These are phyloP conservation scores for Misgurnus mizolepis DNA, from an alignment of 2,113 vertebrate species.

Conservation along the genomic window DNA sequence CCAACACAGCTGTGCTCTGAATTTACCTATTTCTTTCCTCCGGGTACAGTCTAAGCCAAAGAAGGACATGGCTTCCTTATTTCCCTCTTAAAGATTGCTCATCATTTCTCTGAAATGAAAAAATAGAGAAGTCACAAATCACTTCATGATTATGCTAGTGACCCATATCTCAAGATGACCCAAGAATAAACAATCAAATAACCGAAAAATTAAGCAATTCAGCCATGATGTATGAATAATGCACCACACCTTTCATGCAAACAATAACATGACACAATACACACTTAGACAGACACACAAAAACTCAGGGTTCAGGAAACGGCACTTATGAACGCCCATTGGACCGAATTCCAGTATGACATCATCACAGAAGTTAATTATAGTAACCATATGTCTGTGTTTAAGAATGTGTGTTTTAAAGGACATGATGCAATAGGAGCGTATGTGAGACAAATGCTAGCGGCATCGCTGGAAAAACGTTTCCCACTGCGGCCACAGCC, in stretches of 20 bases:
- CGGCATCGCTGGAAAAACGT: neutral
- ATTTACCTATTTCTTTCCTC: constrained; percentile 78
- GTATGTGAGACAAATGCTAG: constrained; percentile 17
- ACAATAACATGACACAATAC: neutral
- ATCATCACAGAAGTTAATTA: constrained; percentile 64
- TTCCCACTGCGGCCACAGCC: neutral
- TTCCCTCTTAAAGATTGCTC: constrained; percentile 64
- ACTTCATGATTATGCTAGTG: neutral
- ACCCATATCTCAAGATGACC: too few relatives aligned
- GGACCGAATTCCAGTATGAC: constrained; percentile 56
- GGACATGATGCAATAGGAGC: neutral
- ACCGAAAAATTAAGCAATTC: neutral
- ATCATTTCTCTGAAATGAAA: constrained; percentile 70
- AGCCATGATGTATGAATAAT: neutral
- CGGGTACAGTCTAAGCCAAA: constrained; percentile 76
- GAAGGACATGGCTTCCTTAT: constrained; percentile 78
- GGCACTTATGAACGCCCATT: constrained; percentile 28
- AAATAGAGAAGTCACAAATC: constrained; percentile 8
- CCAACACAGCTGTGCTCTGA: neutral
- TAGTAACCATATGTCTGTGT: constrained; percentile 61
- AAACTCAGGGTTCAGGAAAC: constrained; percentile 46
- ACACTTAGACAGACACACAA: constrained; percentile 36
- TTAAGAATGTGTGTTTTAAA: constrained; percentile 64
- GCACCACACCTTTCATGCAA: neutral
- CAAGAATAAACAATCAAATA: too few relatives aligned